Evolutionary conservation across 2,888 invertebrate genomes (phyloP).

Genomic region (Cybosia mesomella): DNA sequence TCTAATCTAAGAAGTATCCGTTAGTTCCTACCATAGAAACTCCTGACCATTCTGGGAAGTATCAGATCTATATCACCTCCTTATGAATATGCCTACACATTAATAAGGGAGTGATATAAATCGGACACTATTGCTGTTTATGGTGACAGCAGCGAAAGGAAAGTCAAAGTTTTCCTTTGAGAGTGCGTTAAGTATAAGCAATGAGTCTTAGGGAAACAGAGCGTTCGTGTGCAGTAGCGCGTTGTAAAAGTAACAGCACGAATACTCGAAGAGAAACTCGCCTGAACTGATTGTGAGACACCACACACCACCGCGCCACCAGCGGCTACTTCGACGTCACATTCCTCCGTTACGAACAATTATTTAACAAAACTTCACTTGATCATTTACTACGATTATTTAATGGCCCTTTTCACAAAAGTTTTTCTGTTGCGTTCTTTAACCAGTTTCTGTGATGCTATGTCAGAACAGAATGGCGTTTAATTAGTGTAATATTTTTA

Average conservation of each 20-base stretch:
- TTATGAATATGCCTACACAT: background rate
- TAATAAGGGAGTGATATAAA: background rate
- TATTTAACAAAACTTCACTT: constrained; percentile 65
- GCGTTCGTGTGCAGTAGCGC: constrained; percentile 85
- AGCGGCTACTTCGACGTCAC: constrained; percentile 62
- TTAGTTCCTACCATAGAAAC: too few species aligned
- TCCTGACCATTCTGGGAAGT: background rate
- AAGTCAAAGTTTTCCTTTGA: constrained; percentile 80
- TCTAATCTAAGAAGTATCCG: too few species aligned
- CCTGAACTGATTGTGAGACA: constrained; percentile 79
- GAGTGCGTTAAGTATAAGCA: constrained; percentile 69
- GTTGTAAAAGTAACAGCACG: constrained; percentile 86
- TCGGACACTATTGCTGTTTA: constrained; percentile 10
- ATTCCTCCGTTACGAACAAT: constrained; percentile 72
- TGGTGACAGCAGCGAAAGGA: constrained; percentile 66
- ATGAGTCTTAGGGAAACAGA: constrained; percentile 84
- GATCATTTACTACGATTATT: constrained; percentile 50
- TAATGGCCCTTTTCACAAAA: constrained; percentile 42
- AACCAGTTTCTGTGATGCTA: constrained; percentile 8
- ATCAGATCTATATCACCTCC: background rate
- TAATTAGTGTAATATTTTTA: background rate
- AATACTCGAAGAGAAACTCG: constrained; percentile 86
- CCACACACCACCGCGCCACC: constrained; percentile 22
- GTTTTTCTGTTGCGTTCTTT: constrained; percentile 21
- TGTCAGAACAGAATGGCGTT: background rate